These are phyloP conservation scores for Gibbula magus DNA, from an alignment of 2,888 invertebrate species.

Conservation along the genomic window DNA sequence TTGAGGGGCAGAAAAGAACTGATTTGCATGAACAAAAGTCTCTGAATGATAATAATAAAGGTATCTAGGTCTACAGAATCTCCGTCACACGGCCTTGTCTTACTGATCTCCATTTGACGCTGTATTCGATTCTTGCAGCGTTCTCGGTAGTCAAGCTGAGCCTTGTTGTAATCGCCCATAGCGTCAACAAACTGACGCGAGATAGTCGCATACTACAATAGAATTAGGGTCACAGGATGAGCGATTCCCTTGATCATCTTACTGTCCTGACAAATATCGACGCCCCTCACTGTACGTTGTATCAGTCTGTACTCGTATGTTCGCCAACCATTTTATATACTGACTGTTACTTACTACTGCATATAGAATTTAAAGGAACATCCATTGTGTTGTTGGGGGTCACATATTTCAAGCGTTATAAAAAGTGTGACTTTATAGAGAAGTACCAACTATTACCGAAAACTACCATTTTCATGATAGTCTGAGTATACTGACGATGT, in stretches of 20 bases:
- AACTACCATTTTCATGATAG: no score
- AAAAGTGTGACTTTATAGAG: no score
- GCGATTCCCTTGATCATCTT: background rate
- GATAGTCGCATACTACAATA: slow-evolving; percentile 73
- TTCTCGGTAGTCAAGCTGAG: slow-evolving; percentile 74
- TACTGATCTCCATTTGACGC: slow-evolving; percentile 75
- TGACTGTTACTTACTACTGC: no score
- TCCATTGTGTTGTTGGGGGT: no score
- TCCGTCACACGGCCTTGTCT: slow-evolving; percentile 42
- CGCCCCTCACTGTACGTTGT: no score
- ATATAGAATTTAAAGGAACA: no score
- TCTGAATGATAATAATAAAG: slow-evolving; percentile 2
- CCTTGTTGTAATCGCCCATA: slow-evolving; percentile 74
- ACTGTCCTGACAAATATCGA: no score
- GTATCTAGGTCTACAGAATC: slow-evolving; percentile 6
- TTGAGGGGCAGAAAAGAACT: background rate
- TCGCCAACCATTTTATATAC: no score
- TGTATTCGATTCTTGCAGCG: slow-evolving; percentile 74
- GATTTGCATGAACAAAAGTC: slow-evolving; percentile 6
- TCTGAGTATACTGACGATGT: no score
- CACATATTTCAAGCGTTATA: no score
- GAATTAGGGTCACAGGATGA: slow-evolving; percentile 31
- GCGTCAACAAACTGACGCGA: slow-evolving; percentile 75
- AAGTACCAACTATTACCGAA: no score
- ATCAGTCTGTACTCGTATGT: no score